Evolutionary conservation across 2,113 vertebrate genomes (phyloP).

Genomic region (Triplophysa dalaica): DNA sequence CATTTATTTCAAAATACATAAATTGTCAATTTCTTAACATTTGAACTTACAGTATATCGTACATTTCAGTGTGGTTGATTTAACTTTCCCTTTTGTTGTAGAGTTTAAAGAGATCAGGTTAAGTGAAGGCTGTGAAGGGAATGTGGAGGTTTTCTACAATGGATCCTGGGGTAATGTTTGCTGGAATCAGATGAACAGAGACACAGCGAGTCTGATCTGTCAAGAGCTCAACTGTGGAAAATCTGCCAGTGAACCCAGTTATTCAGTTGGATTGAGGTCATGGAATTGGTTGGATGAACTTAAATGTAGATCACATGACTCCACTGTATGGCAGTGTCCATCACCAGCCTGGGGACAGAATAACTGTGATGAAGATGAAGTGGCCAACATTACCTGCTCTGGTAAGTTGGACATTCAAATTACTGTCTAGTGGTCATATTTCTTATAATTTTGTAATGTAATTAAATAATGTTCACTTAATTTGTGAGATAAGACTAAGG

Average conservation of each 20-base stretch:
- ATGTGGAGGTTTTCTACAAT: conserved; percentile 52
- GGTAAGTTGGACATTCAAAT: not conserved
- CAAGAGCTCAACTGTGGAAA: conserved; percentile 48
- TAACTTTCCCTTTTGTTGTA: not conserved
- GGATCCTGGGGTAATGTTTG: conserved; percentile 49
- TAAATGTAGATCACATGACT: conserved; percentile 29
- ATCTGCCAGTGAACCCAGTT: not conserved
- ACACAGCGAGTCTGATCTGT: conserved; percentile 23
- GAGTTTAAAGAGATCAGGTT: not conserved
- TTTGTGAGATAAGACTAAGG: no score
- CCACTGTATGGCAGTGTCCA: conserved; percentile 39
- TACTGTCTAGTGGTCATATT: no score
- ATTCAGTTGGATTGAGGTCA: not conserved
- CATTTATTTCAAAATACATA: not conserved
- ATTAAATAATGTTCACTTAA: no score
- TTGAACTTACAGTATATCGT: no score
- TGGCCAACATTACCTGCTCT: conserved; percentile 20
- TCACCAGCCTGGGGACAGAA: conserved; percentile 31
- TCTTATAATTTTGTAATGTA: not conserved
- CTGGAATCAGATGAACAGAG: conserved; percentile 28
- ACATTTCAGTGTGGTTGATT: not conserved
- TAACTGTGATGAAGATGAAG: not conserved
- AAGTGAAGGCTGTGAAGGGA: not conserved
- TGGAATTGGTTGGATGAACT: not conserved
- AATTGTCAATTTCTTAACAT: no score